Conservation (phyloP, 2,113 vertebrate genomes). For the Brachionichthys hirsutus region DNA sequence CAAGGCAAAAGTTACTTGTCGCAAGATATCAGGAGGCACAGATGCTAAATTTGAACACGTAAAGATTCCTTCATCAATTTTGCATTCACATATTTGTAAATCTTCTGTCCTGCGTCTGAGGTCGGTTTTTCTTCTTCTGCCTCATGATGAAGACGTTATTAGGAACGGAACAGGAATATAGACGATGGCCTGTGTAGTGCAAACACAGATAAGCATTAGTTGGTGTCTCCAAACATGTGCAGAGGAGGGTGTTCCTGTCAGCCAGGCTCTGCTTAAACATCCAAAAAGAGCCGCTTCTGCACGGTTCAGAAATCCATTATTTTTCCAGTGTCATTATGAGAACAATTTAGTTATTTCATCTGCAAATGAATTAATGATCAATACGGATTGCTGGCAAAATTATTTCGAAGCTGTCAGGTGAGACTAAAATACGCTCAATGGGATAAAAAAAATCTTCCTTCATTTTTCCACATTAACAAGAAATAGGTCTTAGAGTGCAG, state of each 20-base stretch:
- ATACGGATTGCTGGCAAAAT: no score
- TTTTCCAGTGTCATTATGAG: no score
- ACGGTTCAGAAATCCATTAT: no score
- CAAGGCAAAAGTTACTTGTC: constrained; percentile 32
- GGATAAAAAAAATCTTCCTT: no score
- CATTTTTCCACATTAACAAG: no score
- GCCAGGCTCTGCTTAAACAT: no score
- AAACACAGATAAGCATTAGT: constrained; percentile 7
- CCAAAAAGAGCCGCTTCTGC: no score
- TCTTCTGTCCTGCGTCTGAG: constrained; percentile 4
- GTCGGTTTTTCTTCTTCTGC: constrained; percentile 20
- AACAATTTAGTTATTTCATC: no score
- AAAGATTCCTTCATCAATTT: constrained; percentile 6
- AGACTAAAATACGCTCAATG: no score
- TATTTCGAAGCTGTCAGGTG: no score
- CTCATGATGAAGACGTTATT: constrained; percentile 33
- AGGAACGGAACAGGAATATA: constrained; percentile 2
- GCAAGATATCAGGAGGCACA: constrained; percentile 24
- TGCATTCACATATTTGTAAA: constrained; percentile 25
- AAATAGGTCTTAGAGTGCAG: constrained; percentile 22
- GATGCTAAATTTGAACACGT: constrained; percentile 26
- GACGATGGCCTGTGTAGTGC: constrained; percentile 1
- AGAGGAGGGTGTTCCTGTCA: no score
- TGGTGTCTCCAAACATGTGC: constrained; percentile 3
- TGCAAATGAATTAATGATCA: no score